Base-by-base conservation (phyloP, 1,140 invertebrate species). In the Linepithema humile region DNA sequence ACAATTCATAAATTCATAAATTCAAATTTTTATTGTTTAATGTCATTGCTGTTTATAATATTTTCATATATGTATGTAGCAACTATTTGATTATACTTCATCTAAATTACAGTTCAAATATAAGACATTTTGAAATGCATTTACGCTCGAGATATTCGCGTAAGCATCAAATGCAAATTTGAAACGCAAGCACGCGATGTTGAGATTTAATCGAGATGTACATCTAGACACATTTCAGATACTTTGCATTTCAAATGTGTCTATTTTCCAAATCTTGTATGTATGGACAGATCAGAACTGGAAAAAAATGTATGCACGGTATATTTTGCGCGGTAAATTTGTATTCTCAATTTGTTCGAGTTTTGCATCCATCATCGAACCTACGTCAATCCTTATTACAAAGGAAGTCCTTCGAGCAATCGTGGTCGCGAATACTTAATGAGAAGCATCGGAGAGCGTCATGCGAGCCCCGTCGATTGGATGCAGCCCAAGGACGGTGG, bases 361-460 rank as follows among this genome's bases (percentile, higher is more conserved):
- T 3, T 78, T 69, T 12, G 32, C 48, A 26, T 48, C 57, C 26
- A 40, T 82, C 29, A 80, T 50, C 23, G 40, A 43, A 73, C 20
- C 9, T 60, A 20, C 29, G 32, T 82, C 53, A 72, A 73, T 82
- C 43, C 23, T 53, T 50, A 50, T 83, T 64, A 77, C 62, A 67
- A 78, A 43, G 74, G 53, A 69, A 67, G 53, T 67, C 20, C 60
- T 23, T 69, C 43, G 73, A 43, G 17, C n/a, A 43, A n/a, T 65
- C 50, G 60, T 83, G 43, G 20, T n/a, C 48, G 82, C 82, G 74
- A 84, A 84, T 84, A 78, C 60, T 55, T 84, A 84, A 84, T 78
- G 82, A 78, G 62, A 72, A 40, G 74, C 45, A 48, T 35, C 72
- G 64, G 64, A 50, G 74, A 65, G 60, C n/a, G 17, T 62, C 20